Evolutionary conservation across 2,113 vertebrate species (phyloP).

Genomic region (Aspidoscelis tigris): DNA sequence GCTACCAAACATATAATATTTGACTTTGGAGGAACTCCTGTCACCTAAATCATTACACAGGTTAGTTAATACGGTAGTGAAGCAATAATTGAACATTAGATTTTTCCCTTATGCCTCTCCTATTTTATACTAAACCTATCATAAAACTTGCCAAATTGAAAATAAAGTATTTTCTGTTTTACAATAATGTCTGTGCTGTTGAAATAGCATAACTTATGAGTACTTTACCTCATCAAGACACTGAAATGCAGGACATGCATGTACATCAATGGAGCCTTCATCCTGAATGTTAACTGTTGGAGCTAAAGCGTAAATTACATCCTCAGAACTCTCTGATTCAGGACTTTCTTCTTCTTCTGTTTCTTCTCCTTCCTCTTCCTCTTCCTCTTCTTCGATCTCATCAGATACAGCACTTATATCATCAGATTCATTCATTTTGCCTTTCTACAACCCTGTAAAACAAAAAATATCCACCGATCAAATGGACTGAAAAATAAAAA

Average conservation of each 20-base stretch:
- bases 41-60: no score
- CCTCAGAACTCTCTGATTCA: constrained; percentile 55
- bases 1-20: no score
- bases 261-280: constrained; percentile 61
- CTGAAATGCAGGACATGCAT: constrained; percentile 78
- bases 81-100: neutral
- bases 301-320: constrained; percentile 60
- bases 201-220: constrained; percentile 8
- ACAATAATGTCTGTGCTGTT: neutral
- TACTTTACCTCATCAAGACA: constrained; percentile 85
- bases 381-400: constrained; percentile 14
- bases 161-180: neutral
- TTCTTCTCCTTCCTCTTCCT: neutral
- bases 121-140: neutral
- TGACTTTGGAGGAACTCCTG: no score
- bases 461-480: constrained; percentile 39
- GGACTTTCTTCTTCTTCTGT: neutral
- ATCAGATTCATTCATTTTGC: constrained; percentile 74
- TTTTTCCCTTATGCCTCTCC: neutral
- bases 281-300: constrained; percentile 72
- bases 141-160: neutral
- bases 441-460: constrained; percentile 65
- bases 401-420: constrained; percentile 55
- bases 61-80: neutral
- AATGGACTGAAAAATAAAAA: neutral